Evolutionary conservation across 2,888 invertebrate genomes (phyloP), one percentile per base, ranked within the genome.

Genomic region (Drosophila demipolita): DNA sequence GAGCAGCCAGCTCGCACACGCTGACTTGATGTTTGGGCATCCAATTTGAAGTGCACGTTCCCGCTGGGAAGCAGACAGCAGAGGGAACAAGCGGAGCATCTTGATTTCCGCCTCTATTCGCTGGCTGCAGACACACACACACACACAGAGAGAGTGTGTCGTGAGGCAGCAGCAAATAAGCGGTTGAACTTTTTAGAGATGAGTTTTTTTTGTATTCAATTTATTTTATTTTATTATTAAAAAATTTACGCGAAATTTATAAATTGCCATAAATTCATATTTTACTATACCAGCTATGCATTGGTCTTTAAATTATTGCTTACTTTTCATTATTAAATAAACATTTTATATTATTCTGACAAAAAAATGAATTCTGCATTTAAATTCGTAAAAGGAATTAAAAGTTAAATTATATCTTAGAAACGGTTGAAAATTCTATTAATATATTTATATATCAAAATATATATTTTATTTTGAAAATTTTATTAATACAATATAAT

Each of bases 21-120:
- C 38, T 45, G 73, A 74, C 78, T 80, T 89, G 85, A 83, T 90
- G 82, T 81, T 87, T 81, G 83, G 72, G 76, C 82, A 82, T 85
- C 91, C 90, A 89, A 91, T 89, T 90, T 90, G 81, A 78, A 76
- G 78, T 66, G 54, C 72, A 65, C 59, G 55, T 72, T 35, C 45
- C 60, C 38, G 29, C 59, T 50, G 50, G 38, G 45, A 20, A 32
- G 60, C 49, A 26, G 54, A 55, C 35, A 26, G 52, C n/a, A 17
- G 40, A 33, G 33, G 48, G n/a, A 9, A 32, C 54, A 17, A 9
- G n/a, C 38, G 26, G 12, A 38, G 53, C 35, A 68, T 65, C 75
- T 75, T 74, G 75, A 75, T 77, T 68, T 76, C 69, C 64, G 65
- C 60, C 50, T 62, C 58, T 55, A 62, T 65, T 36, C 54, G 59